Percentiles rank a stretch among this genome's conserved stretches.
phyloP scores from a whole-genome alignment of 2,888 invertebrate genomes.

The Pseudococcus jackbeardsleyi region DNA sequence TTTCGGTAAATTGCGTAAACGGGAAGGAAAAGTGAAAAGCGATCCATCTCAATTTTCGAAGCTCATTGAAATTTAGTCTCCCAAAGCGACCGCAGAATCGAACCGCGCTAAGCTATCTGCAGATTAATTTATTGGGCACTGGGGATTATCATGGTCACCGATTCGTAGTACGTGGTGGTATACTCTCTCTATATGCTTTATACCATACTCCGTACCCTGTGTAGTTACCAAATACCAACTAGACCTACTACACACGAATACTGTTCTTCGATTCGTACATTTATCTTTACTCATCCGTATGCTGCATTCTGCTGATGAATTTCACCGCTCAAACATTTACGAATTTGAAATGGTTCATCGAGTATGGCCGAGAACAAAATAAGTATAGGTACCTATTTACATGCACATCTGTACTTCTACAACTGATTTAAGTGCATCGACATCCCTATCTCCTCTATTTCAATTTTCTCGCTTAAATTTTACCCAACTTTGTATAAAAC shows the following conservation, averaged over 20 bases:
- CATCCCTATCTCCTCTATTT: too few species aligned
- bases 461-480: too few species aligned
- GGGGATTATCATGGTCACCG: conserved; percentile 65
- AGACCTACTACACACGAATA: neutral
- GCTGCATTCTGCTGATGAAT: neutral
- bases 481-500: too few species aligned
- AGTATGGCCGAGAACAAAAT: neutral
- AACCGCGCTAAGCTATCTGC: conserved; percentile 64
- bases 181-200: neutral
- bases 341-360: neutral
- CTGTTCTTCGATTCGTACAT: neutral
- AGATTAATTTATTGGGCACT: conserved; percentile 65
- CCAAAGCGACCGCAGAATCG: conserved; percentile 65
- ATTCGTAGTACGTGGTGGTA: conserved; percentile 39
- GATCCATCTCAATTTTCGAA: conserved; percentile 65
- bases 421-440: too few species aligned
- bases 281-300: neutral
- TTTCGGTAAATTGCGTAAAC: conserved; percentile 64
- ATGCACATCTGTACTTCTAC: too few species aligned
- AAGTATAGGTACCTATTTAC: too few species aligned
- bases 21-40: conserved; percentile 65
- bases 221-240: neutral
- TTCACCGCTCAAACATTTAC: neutral
- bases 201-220: neutral
- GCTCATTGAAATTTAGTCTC: conserved; percentile 65